A percentile compares a stretch with the other conserved stretches of the same genome.
Conservation (phyloP, 2,113 vertebrate genomes). For the Oxygymnocypris stewartii region DNA sequence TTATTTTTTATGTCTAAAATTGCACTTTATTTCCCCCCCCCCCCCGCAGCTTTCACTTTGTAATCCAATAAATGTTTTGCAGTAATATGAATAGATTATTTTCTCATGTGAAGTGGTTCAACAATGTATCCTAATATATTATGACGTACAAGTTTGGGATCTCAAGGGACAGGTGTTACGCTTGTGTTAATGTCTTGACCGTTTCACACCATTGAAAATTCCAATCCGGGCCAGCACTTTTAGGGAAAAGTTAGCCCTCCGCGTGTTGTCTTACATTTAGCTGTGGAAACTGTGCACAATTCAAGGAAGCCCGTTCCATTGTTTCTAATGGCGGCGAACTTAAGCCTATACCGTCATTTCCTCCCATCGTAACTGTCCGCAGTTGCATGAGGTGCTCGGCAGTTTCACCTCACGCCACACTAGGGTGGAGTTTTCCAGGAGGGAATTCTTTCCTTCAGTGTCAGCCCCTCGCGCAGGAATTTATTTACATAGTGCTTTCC, state of each 20-base stretch:
- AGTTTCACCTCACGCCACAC: slow-evolving; percentile 35
- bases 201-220: slow-evolving; percentile 45
- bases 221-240: slow-evolving; percentile 25
- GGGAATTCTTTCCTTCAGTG: slow-evolving; percentile 56
- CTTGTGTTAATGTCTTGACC: slow-evolving; percentile 34
- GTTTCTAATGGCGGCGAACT: slow-evolving; percentile 61
- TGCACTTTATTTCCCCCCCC: slow-evolving; percentile 58
- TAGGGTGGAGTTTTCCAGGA: slow-evolving; percentile 51
- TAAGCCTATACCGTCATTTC: slow-evolving; percentile 50
- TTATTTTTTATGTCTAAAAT: slow-evolving; percentile 13
- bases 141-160: neutral
- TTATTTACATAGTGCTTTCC: slow-evolving; percentile 62
- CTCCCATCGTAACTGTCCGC: slow-evolving; percentile 17
- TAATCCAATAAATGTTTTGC: slow-evolving; percentile 45
- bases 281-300: slow-evolving; percentile 73
- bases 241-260: slow-evolving; percentile 59
- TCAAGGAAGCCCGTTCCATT: slow-evolving; percentile 74
- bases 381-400: neutral
- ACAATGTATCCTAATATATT: slow-evolving; percentile 2
- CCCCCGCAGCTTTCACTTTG: neutral
- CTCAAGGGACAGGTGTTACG: neutral
- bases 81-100: neutral
- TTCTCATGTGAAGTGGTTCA: neutral
- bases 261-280: slow-evolving; percentile 52
- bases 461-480: slow-evolving; percentile 46